Evolutionary conservation across 1,140 invertebrate genomes (phyloP), one percentile per base, ranked within the genome.

Genomic region (Hestina assimilis): DNA sequence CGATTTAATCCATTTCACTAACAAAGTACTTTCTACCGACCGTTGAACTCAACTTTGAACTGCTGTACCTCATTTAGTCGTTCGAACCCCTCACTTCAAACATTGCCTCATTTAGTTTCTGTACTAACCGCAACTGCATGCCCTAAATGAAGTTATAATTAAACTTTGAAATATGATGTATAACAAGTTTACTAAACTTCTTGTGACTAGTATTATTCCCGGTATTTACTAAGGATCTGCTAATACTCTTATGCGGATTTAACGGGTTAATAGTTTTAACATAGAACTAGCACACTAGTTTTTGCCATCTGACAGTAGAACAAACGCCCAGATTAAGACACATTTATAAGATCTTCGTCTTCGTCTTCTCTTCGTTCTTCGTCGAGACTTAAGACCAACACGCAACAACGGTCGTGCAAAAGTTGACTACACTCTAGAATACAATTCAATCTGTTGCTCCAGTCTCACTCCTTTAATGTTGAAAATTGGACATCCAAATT

Each of bases 141-240:
- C 35, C 23, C 48, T 51, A 51, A 51, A 51, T 51, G 24, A 51
- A 51, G 35, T 51, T 35, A 51, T 51, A 41, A 51, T 51, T 51
- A 41, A 51, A 51, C 35, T 51, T 40, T 11, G 24, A 51, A 51
- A 51, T 40, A 35, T 47, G 43, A 31, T 31, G 11, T 21, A 21
- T 38, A 50, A 50, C 33, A 51, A 35, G 14, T 35, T 35, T 15
- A 28, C 35, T n/a, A n/a, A n/a, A n/a, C n/a, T n/a, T n/a, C n/a
- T n/a, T n/a, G n/a, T n/a, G n/a, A n/a, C n/a, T n/a, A n/a, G n/a
- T n/a, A n/a, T n/a, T n/a, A n/a, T n/a, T n/a, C n/a, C n/a, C n/a
- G n/a, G n/a, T n/a, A n/a, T n/a, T n/a, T n/a, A n/a, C n/a, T n/a
- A n/a, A n/a, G n/a, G n/a, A n/a, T n/a, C n/a, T n/a, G n/a, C n/a